A percentile compares a stretch with the other conserved stretches of the same genome.
These are phyloP conservation scores for Netelia inedita DNA, from an alignment of 2,888 invertebrate genomes.

Conservation along the genomic window DNA sequence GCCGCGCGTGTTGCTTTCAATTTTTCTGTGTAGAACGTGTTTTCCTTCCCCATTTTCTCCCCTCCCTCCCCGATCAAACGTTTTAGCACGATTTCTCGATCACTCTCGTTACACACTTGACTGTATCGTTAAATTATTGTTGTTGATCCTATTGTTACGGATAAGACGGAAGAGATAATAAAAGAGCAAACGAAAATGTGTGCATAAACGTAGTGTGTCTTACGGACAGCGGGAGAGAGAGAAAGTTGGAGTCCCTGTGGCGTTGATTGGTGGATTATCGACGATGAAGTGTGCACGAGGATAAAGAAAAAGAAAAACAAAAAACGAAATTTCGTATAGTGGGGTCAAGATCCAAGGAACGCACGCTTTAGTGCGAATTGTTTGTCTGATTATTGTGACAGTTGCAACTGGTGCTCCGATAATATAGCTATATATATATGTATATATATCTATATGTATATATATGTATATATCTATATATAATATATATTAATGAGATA, in stretches of 20 bases:
- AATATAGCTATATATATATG: not conserved
- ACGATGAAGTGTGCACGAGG: not conserved
- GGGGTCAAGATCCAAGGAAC: conserved; percentile 3
- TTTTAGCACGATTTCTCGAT: not conserved
- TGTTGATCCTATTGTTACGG: conserved; percentile 9
- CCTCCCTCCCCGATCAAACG: conserved; percentile 1
- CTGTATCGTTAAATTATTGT: not conserved
- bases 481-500: not conserved
- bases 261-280: conserved; percentile 25
- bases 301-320: not conserved
- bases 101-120: not conserved
- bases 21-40: conserved; percentile 22
- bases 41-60: conserved; percentile 30
- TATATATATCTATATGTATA: conserved; percentile 5
- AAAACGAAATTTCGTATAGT: not conserved
- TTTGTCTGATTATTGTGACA: conserved; percentile 44
- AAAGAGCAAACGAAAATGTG: conserved; percentile 6
- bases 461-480: not conserved
- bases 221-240: conserved; percentile 14
- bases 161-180: conserved; percentile 8
- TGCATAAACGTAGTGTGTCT: not conserved
- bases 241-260: not conserved
- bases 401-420: conserved; percentile 48
- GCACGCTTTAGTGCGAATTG: conserved; percentile 23
- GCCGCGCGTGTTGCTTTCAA: conserved; percentile 75